These are phyloP conservation scores for Plagodis dolabraria DNA, from an alignment of 2,888 invertebrate genomes.

Conservation along the genomic window DNA sequence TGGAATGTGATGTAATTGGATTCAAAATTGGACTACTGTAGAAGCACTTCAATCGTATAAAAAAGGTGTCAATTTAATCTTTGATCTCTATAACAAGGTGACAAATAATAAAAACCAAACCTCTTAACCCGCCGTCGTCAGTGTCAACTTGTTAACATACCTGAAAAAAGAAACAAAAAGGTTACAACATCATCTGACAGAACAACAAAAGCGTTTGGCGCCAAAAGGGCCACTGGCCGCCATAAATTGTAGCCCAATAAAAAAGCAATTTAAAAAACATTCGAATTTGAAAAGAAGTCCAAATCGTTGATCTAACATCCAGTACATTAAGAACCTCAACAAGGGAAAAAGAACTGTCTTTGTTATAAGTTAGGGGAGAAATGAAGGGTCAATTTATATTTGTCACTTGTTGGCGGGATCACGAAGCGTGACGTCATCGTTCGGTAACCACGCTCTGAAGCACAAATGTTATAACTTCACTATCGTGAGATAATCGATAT, in stretches of 20 bases:
- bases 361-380: slow-evolving; percentile 41
- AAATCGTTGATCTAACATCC: slow-evolving; percentile 47
- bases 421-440: slow-evolving; percentile 78
- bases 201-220: slow-evolving; percentile 57
- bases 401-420: slow-evolving; percentile 47
- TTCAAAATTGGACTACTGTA: not conserved
- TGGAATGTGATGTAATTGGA: not conserved
- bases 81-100: slow-evolving; percentile 4
- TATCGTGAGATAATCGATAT: slow-evolving; percentile 44
- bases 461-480: slow-evolving; percentile 54
- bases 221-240: slow-evolving; percentile 66
- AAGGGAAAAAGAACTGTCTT: slow-evolving; percentile 39
- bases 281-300: slow-evolving; percentile 70
- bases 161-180: slow-evolving; percentile 40
- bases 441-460: slow-evolving; percentile 74
- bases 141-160: slow-evolving; percentile 41
- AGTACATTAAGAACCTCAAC: slow-evolving; percentile 38
- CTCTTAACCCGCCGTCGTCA: slow-evolving; percentile 29
- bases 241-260: slow-evolving; percentile 81
- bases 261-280: slow-evolving; percentile 81
- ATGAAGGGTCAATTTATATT: slow-evolving; percentile 44
- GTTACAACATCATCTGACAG: slow-evolving; percentile 40
- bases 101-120: slow-evolving; percentile 24
- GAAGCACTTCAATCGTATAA: not conserved
- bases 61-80: slow-evolving; percentile 14